A percentile compares a stretch with the other conserved stretches of the same genome.
Evolutionary conservation across 1,140 invertebrate genomes (phyloP).

Genomic region (Penaeus vannamei): DNA sequence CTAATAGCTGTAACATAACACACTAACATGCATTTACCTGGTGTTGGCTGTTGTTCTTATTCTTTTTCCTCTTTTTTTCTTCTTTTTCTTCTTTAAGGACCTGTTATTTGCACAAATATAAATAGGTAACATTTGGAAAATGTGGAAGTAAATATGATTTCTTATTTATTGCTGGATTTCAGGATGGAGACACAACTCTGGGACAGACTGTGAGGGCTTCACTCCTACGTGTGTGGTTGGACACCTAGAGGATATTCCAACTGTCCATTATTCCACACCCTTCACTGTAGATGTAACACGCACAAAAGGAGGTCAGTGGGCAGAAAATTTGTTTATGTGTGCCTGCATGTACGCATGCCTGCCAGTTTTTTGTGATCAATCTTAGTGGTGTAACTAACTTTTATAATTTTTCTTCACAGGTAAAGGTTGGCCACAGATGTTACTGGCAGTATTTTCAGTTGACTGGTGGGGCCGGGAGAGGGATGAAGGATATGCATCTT

Average conservation of each 20-base stretch:
- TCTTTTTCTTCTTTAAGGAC: too few species aligned
- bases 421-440: slow-evolving; percentile 44
- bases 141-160: too few species aligned
- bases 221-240: slow-evolving; percentile 34
- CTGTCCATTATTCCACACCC: slow-evolving; percentile 43
- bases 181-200: slow-evolving; percentile 42
- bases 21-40: too few species aligned
- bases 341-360: too few species aligned
- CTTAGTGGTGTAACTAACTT: background rate
- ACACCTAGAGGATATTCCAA: slow-evolving; percentile 7
- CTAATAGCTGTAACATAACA: too few species aligned
- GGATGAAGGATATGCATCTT: slow-evolving; percentile 57
- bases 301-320: slow-evolving; percentile 31
- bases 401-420: background rate
- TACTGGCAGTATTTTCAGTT: slow-evolving; percentile 47
- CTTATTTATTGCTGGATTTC: background rate
- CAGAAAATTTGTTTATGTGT: background rate
- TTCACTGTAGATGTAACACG: slow-evolving; percentile 50
- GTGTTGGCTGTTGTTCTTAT: too few species aligned
- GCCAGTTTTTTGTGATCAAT: background rate
- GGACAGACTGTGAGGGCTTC: slow-evolving; percentile 50
- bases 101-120: too few species aligned
- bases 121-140: too few species aligned
- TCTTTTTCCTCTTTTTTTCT: too few species aligned
- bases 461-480: slow-evolving; percentile 54